phyloP scores from a whole-genome alignment of 2,113 vertebrate genomes.

The Arenaria interpres region DNA sequence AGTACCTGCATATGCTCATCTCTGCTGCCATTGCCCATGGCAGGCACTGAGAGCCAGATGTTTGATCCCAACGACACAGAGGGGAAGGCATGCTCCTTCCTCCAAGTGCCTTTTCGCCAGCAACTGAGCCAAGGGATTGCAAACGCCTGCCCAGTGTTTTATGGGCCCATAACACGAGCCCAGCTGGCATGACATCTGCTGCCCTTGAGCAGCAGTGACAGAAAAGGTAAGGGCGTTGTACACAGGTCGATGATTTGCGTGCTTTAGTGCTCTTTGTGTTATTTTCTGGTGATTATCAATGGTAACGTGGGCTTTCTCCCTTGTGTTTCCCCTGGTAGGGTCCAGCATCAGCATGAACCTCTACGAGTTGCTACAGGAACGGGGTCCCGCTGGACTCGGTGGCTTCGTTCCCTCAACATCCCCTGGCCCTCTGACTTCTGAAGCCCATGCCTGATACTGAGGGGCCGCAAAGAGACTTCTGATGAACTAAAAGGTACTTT shows the following conservation, averaged over 20 bases:
- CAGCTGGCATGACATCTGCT: constrained; percentile 30
- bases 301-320: not conserved
- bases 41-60: not conserved
- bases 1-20: not conserved
- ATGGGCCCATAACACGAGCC: not conserved
- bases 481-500: constrained; percentile 25
- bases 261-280: not conserved
- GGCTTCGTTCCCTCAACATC: constrained; percentile 62
- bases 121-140: constrained; percentile 31
- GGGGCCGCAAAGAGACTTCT: not conserved
- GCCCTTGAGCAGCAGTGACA: not conserved
- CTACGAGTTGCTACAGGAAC: not conserved
- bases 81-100: constrained; percentile 34
- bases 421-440: constrained; percentile 52
- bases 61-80: not conserved
- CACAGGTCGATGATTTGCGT: not conserved
- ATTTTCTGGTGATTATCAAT: not conserved
- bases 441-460: not conserved
- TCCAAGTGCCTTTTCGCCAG: constrained; percentile 32
- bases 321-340: not conserved
- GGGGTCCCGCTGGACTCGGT: constrained; percentile 23
- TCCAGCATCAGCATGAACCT: constrained; percentile 15
- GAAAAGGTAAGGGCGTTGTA: constrained; percentile 52
- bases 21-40: not conserved
- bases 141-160: not conserved